A percentile compares a stretch with the other conserved stretches of the same genome.
phyloP scores from a whole-genome alignment of 2,113 vertebrate species.

The Grus americana region DNA sequence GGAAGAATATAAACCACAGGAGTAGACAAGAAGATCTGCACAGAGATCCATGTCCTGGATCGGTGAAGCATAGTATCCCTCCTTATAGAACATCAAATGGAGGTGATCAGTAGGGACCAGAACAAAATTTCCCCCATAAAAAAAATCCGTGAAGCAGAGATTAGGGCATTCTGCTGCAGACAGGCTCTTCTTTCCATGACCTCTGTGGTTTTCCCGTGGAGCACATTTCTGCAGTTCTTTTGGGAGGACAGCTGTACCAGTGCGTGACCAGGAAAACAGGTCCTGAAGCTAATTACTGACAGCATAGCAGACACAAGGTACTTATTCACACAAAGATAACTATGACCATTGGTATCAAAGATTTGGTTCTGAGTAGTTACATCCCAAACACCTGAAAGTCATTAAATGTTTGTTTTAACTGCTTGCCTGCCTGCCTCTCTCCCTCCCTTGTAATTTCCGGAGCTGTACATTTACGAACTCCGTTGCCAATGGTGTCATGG shows the following conservation, averaged over 20 bases:
- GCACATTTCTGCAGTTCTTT: neutral
- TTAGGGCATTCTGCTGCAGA: neutral
- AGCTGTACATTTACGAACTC: fast-evolving
- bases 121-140: neutral
- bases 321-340: neutral
- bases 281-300: neutral
- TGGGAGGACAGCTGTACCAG: neutral
- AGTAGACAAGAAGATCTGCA: neutral
- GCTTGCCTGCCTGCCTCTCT: neutral
- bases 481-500: neutral
- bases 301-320: neutral
- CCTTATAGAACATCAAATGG: neutral
- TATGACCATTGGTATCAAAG: neutral
- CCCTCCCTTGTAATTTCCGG: neutral
- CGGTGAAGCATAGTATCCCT: neutral
- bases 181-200: neutral
- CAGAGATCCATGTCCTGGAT: neutral
- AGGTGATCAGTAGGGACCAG: neutral
- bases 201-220: neutral
- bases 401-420: neutral
- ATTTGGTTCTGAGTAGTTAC: neutral
- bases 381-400: neutral
- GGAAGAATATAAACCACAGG: neutral
- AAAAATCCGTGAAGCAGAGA: neutral
- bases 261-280: neutral